Conservation (phyloP, 92 coral and sea anemone genomes). For the Actinernus sp. region DNA sequence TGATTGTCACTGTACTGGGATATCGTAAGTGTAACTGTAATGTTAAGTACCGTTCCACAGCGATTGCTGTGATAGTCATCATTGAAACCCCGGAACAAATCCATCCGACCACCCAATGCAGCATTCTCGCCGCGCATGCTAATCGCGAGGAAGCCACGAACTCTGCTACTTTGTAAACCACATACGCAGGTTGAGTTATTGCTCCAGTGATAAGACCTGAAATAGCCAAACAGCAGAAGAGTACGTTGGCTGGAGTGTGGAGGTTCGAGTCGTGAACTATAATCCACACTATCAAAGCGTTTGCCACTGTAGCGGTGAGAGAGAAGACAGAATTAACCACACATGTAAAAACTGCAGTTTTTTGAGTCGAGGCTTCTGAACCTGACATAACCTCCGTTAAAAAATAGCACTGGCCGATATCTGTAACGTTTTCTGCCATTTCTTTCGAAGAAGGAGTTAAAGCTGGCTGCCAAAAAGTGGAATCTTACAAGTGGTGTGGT, state of each 20-base stretch:
- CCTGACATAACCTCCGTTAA: conserved; percentile 4
- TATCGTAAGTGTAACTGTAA: background rate
- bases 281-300: background rate
- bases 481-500: too few relatives aligned
- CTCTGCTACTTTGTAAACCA: conserved; percentile 7
- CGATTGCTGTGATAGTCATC: background rate
- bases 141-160: background rate
- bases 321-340: conserved; percentile 1
- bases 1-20: too few relatives aligned
- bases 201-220: conserved; percentile 1
- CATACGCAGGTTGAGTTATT: conserved; percentile 11
- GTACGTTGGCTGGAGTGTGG: conserved; percentile 5
- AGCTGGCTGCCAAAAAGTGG: too few relatives aligned
- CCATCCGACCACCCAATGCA: conserved; percentile 7
- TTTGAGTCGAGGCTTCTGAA: background rate
- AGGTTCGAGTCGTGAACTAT: background rate
- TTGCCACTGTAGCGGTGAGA: background rate
- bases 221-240: too few relatives aligned
- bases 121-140: background rate
- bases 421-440: background rate
- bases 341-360: conserved; percentile 1
- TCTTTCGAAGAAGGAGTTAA: too few relatives aligned
- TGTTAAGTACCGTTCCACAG: background rate
- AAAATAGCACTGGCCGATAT: conserved; percentile 6
- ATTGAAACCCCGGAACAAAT: background rate